These are phyloP conservation scores for Drosophila sp. DNA, from an alignment of 1,140 invertebrate genomes.

Conservation along the genomic window DNA sequence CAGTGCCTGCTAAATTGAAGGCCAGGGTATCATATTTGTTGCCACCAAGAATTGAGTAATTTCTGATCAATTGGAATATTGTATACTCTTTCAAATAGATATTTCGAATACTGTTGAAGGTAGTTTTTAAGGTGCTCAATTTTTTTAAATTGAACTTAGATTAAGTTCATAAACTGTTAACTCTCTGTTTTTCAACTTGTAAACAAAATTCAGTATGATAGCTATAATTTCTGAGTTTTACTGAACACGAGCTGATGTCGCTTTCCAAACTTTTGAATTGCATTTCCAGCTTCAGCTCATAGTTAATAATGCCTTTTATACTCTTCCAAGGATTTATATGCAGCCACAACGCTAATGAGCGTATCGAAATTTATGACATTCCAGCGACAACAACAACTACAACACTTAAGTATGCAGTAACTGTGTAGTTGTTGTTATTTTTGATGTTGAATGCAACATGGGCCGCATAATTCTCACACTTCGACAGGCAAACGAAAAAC, in stretches of 20 bases:
- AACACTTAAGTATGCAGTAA: slow-evolving; percentile 17
- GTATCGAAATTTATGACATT: slow-evolving; percentile 79
- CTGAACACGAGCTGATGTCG: too few relatives aligned
- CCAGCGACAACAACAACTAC: slow-evolving; percentile 41
- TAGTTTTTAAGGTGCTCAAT: background rate
- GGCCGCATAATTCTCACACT: slow-evolving; percentile 78
- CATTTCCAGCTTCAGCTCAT: background rate
- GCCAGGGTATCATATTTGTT: background rate
- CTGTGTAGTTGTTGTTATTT: slow-evolving; percentile 26
- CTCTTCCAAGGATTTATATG: slow-evolving; percentile 45
- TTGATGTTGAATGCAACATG: slow-evolving; percentile 40
- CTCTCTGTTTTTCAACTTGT: too few relatives aligned
- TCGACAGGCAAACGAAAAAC: slow-evolving; percentile 67
- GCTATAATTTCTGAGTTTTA: too few relatives aligned
- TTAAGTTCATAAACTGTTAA: too few relatives aligned
- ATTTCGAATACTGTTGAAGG: too few relatives aligned
- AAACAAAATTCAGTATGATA: too few relatives aligned
- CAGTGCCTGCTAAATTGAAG: slow-evolving; percentile 10
- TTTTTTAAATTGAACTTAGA: background rate
- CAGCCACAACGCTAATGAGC: slow-evolving; percentile 66
- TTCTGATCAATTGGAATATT: background rate
- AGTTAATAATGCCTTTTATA: slow-evolving; percentile 15
- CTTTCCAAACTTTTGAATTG: too few relatives aligned
- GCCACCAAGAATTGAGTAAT: too few relatives aligned
- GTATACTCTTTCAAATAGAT: background rate